A percentile compares a stretch with the other conserved stretches of the same genome.
phyloP scores from a whole-genome alignment of 2,797 vertebrate species.

The Rhabdomys pumilio region DNA sequence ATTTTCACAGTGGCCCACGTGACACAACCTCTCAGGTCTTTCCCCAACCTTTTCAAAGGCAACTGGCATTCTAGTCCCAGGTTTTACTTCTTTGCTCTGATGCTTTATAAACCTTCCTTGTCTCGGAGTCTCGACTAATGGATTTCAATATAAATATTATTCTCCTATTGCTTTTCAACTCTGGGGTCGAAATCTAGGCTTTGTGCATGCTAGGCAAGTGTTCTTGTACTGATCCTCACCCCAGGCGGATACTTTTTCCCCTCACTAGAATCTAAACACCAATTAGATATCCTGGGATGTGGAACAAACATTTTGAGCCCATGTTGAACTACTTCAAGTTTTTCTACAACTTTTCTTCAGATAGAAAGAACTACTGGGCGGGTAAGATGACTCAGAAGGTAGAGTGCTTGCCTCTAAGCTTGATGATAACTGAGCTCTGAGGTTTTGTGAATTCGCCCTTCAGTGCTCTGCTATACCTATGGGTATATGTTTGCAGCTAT shows the following conservation, averaged over 20 bases:
- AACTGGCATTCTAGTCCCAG: not conserved
- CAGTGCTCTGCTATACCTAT: not conserved
- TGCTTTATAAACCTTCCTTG: not conserved
- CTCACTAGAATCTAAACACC: not conserved
- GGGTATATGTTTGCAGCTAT: not conserved
- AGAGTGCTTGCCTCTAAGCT: not conserved
- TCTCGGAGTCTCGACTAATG: not conserved
- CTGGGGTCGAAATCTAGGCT: not conserved
- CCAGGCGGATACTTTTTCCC: not conserved
- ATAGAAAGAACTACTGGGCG: not conserved
- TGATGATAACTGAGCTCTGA: not conserved
- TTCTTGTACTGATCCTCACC: too few species aligned
- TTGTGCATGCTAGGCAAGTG: not conserved
- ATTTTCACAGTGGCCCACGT: not conserved
- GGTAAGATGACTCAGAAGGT: not conserved
- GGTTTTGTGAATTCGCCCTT: conserved; percentile 5
- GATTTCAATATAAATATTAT: not conserved
- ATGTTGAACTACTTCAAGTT: not conserved
- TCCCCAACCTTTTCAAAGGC: not conserved
- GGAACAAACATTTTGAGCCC: not conserved
- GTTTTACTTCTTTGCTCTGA: not conserved
- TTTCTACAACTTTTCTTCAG: not conserved
- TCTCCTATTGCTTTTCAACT: not conserved
- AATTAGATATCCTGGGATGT: not conserved
- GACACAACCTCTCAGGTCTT: not conserved